Base-by-base conservation (phyloP, 2,888 invertebrate species). In the Epinotia bilunana region DNA sequence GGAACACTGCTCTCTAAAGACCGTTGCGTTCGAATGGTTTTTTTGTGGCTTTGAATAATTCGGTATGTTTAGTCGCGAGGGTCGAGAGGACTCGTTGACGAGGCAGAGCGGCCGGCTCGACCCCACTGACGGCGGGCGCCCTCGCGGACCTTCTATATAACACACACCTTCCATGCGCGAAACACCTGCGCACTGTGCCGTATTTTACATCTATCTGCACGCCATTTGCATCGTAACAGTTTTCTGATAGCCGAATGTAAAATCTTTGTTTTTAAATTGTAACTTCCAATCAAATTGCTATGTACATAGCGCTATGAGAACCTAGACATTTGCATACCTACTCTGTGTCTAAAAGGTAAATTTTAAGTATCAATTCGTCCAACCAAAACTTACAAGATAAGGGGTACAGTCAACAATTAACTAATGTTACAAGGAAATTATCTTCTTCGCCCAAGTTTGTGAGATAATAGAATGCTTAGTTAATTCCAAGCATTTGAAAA, bases 131-230 rank as follows among this genome's bases (percentile, higher is more conserved):
- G 77, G 71, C 80, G 78, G 72, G 72, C 13, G 33, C 74, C 62
- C 28, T 61, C 53, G 57, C 61, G 73, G 73, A 78, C 79, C 81
- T 83, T 82, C 83, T 82, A 81, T 83, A 83, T 80, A 20, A 74
- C 28, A 12, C 23, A 46, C 53, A 73, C 79, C 64, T 79, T 73
- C 69, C 67, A 69, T 84, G 84, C 84, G 83, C 81, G 65, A 77
- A 76, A 77, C 80, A 85, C 87, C 83, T 88, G 89, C 88, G 90
- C 89, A 85, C 46, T 81, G 69, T 63, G 72, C 79, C 79, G 77
- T 78, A 77, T 70, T 78, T 77, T 80, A 78, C 77, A 77, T 73
- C 78, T 78, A 78, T 81, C 79, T 80, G 69, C 76, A 67, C 68
- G 70, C 67, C 71, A 78, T 79, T 79, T 77, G 72, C 79, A 78